A percentile compares a stretch with the other conserved stretches of the same genome.
These are phyloP conservation scores for Drosophila melanosoma DNA, from an alignment of 2,888 invertebrate genomes.

Conservation along the genomic window DNA sequence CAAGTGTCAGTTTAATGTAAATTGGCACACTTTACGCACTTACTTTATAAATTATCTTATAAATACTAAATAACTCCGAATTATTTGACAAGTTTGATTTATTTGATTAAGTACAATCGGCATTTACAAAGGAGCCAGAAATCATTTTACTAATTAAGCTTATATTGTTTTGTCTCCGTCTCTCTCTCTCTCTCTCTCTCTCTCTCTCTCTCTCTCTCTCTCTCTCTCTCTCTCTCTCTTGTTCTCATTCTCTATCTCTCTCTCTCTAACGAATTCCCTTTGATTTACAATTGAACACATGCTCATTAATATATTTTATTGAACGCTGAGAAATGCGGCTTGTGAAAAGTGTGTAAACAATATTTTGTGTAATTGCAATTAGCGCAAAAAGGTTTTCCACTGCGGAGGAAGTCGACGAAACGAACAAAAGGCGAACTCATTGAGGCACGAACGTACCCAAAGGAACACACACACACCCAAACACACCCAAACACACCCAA, in stretches of 20 bases:
- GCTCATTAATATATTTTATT: conserved; percentile 21
- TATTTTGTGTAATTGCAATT: conserved; percentile 73
- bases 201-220: not conserved
- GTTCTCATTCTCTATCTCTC: too few species aligned
- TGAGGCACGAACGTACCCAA: conserved; percentile 9
- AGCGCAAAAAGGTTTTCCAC: conserved; percentile 56
- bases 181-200: not conserved
- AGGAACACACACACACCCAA: not conserved
- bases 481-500: not conserved
- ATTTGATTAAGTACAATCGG: not conserved
- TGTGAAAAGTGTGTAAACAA: conserved; percentile 54
- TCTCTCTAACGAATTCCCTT: not conserved
- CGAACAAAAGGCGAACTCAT: conserved; percentile 23
- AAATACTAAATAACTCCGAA: not conserved
- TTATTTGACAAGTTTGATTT: not conserved
- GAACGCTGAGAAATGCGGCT: conserved; percentile 34
- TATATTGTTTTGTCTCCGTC: not conserved
- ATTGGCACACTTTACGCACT: not conserved
- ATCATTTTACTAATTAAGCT: conserved; percentile 35
- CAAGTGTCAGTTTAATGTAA: not conserved
- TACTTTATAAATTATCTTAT: not conserved
- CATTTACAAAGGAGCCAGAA: not conserved
- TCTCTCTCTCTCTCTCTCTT: too few species aligned
- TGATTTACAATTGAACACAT: not conserved
- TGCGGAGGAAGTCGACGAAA: conserved; percentile 34